Evolutionary conservation across 2,888 invertebrate species (phyloP), one percentile per base, ranked within the genome.

Genomic region (Autographa pulchrina): DNA sequence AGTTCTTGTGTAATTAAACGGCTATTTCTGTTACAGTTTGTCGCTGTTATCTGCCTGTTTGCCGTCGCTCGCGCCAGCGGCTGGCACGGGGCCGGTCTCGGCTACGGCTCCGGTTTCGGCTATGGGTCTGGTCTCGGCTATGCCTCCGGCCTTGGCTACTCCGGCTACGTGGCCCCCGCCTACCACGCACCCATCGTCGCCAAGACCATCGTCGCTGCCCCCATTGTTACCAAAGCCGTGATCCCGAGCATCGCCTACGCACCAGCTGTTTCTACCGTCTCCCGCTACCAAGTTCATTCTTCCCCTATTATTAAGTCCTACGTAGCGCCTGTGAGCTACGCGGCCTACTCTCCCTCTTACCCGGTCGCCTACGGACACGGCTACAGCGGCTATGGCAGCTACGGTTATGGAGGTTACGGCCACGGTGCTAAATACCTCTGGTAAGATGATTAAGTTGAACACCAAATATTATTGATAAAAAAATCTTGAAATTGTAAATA

Each of bases 251-350:
- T 85, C n/a, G 85, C 88, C 7, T 82, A 88, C 52, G 82, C 88
- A 4, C 89, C 86, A 41, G 91, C 91, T 0, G 60, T 91, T 16
- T 92, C 92, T 0, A 83, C 87, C 14, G 89, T 92, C 0, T 92
- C 92, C 2, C 90, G 90, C 62, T 91, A 91, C 79, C 88, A 89
- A 74, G 85, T 91, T 0, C 91, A 91, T 71, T 85, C 88, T 0
- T 77, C 90, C 3, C 81, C 81, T 62, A 75, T 73, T 8, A 69
- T 81, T 20, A 81, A 81, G 68, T 79, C 81, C 8, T 82, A 82
- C 25, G 59, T 77, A 9, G 75, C 86, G 13, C 83, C 87, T 54
- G 52, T 81, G 0, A 73, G 84, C 31, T 82, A 80, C 8, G 65
- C 78, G 0, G 62, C 82, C 9, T 86, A 88, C 43, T 70, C 82